Percentiles rank a stretch among this genome's conserved stretches.
Evolutionary conservation across 2,888 invertebrate genomes (phyloP).

Genomic region (Cerceris ruficornis): DNA sequence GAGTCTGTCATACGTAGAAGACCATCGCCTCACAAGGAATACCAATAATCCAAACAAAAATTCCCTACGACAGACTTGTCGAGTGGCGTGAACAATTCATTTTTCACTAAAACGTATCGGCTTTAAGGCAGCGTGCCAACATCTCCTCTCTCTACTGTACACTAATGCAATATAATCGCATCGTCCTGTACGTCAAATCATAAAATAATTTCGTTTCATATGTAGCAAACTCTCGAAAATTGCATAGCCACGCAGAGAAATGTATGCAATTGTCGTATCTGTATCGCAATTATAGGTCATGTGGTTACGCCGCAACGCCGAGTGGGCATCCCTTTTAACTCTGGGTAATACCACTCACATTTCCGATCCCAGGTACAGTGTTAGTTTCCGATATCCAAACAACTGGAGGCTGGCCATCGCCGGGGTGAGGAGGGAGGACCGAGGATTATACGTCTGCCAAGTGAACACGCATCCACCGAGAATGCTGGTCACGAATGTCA

Average conservation of each 20-base stretch:
- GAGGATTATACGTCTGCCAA: slow-evolving; percentile 91
- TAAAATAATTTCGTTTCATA: too few relatives aligned
- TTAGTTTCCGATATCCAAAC: slow-evolving; percentile 88
- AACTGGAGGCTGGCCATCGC: slow-evolving; percentile 88
- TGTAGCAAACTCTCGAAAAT: background rate
- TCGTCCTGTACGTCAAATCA: too few relatives aligned
- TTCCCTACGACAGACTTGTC: too few relatives aligned
- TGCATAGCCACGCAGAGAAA: slow-evolving; percentile 15
- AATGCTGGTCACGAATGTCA: slow-evolving; percentile 89
- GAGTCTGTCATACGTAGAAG: too few relatives aligned
- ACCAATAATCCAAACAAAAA: too few relatives aligned
- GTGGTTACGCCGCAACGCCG: slow-evolving; percentile 86
- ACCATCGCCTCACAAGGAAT: too few relatives aligned
- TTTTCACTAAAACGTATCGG: too few relatives aligned
- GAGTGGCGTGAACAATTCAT: too few relatives aligned
- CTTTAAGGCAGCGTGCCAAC: too few relatives aligned
- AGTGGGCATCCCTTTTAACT: slow-evolving; percentile 86
- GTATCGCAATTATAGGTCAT: slow-evolving; percentile 83
- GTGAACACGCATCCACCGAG: slow-evolving; percentile 91
- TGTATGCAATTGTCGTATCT: slow-evolving; percentile 24
- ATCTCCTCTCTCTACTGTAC: too few relatives aligned
- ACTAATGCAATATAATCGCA: too few relatives aligned
- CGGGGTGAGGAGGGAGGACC: slow-evolving; percentile 88
- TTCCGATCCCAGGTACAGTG: slow-evolving; percentile 85
- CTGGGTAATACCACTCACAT: slow-evolving; percentile 86